Base-by-base conservation (phyloP, 1,140 invertebrate genomes). In the Bombus ignitus region DNA sequence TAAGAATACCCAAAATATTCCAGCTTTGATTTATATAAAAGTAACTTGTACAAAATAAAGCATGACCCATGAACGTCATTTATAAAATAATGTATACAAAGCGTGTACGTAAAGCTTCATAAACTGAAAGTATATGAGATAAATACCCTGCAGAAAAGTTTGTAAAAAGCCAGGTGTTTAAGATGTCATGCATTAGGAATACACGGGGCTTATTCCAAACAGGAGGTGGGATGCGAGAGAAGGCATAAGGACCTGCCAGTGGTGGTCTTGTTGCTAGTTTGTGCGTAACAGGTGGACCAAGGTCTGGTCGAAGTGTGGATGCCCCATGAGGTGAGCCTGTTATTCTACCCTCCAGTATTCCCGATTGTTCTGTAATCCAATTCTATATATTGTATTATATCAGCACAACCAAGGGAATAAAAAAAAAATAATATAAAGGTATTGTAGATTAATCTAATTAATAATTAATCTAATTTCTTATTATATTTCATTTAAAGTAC, bases 241-340 rank as follows among this genome's bases (percentile, higher is more conserved):
- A 98, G 74, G 98, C 98, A 94, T 98, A 98, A 84, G 98, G 98
- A 71, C 98, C 98, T 80, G 97, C 98, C 88, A 97, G 95, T 22
- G 98, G 98, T 47, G 98, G 97, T 90, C 98, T 95, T 5, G 97
- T 98, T 87, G 96, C 97, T 53, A 97, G 96, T 96, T 94, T 97
- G 96, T 92, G 96, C 92, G 84, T 95, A 93, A 93, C 95, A 93
- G 92, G 95, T 90, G 92, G 94, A 91, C 96, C 96, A 92, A 95
- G 94, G 78, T 94, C 94, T 90, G 95, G 96, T 87, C 93, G 90
- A 83, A 95, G 90, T 80, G 95, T 95, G 78, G 93, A 95, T 90
- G 87, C 93, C 91, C 90, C 95, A 89, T 93, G 94, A 92, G 90
- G 89, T 87, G 90, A 95, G 92, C 92, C 95, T 91, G 94, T 92